phyloP scores from a whole-genome alignment of 1,140 invertebrate species.

The Hirudo medicinalis region DNA sequence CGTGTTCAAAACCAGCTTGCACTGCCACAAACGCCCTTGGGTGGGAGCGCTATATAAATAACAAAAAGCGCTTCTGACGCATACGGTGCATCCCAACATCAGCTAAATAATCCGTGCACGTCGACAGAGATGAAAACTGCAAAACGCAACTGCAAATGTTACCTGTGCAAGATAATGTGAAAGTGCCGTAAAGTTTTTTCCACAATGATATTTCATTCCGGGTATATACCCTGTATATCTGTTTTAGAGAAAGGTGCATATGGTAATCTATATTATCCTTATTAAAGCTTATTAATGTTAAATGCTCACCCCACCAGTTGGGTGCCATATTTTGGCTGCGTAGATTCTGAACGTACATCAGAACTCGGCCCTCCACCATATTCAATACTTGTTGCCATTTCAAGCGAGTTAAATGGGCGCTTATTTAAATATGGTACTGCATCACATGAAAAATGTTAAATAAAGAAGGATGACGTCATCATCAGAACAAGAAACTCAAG shows the following conservation, averaged over 20 bases:
- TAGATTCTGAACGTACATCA: neutral
- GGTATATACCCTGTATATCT: conserved; percentile 6
- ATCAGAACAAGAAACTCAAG: no score
- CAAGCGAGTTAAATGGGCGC: neutral
- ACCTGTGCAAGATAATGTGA: conserved; percentile 2
- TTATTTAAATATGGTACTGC: no score
- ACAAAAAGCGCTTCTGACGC: no score
- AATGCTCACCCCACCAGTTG: neutral
- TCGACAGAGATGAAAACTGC: no score
- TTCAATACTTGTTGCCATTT: conserved; percentile 9
- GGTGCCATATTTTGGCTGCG: conserved; percentile 8
- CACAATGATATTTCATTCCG: conserved; percentile 2
- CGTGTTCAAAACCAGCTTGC: no score
- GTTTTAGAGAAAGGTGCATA: neutral
- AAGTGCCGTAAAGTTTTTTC: neutral
- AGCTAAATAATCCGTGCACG: no score
- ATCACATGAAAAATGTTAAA: no score
- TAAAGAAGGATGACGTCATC: no score
- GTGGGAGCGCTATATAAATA: no score
- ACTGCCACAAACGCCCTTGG: no score
- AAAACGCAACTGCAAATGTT: neutral
- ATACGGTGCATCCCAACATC: neutral
- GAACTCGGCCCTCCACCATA: neutral
- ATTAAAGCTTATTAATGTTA: no score
- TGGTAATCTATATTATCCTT: no score